Percentiles rank a stretch among this genome's conserved stretches.
phyloP scores from a whole-genome alignment of 2,113 vertebrate species.

The Heterotis niloticus region DNA sequence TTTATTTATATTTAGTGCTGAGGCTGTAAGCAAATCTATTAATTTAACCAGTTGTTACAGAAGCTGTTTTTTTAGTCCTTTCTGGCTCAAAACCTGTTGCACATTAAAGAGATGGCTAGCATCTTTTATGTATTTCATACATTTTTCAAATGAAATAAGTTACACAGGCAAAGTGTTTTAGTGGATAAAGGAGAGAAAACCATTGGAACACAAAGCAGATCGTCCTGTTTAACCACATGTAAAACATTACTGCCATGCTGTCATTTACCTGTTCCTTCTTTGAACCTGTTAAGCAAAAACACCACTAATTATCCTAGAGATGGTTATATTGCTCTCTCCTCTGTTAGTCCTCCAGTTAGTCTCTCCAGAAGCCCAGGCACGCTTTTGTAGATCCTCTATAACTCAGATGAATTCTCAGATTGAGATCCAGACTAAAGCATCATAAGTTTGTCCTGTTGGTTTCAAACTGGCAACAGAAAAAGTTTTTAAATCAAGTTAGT shows the following conservation, averaged over 20 bases:
- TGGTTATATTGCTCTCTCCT: not conserved
- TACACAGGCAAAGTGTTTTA: too few species aligned
- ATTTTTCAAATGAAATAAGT: too few species aligned
- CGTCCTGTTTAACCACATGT: not conserved
- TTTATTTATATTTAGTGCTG: too few species aligned
- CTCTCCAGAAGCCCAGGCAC: not conserved
- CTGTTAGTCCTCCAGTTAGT: too few species aligned
- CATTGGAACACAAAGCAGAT: not conserved
- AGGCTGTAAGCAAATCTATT: too few species aligned
- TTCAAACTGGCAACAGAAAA: not conserved
- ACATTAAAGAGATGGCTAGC: too few species aligned
- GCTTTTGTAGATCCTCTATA: not conserved
- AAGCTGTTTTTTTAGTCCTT: too few species aligned
- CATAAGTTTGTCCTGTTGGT: not conserved
- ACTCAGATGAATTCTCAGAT: not conserved
- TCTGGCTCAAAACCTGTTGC: too few species aligned
- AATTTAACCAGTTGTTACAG: too few species aligned
- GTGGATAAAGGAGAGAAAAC: not conserved
- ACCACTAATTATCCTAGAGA: too few species aligned
- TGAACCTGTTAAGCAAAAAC: not conserved
- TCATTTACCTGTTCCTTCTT: not conserved
- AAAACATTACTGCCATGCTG: not conserved
- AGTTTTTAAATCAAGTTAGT: not conserved
- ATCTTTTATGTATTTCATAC: too few species aligned
- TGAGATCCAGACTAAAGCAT: not conserved